These are phyloP conservation scores for Tribolium freemani DNA, from an alignment of 2,888 invertebrate genomes.

Conservation along the genomic window DNA sequence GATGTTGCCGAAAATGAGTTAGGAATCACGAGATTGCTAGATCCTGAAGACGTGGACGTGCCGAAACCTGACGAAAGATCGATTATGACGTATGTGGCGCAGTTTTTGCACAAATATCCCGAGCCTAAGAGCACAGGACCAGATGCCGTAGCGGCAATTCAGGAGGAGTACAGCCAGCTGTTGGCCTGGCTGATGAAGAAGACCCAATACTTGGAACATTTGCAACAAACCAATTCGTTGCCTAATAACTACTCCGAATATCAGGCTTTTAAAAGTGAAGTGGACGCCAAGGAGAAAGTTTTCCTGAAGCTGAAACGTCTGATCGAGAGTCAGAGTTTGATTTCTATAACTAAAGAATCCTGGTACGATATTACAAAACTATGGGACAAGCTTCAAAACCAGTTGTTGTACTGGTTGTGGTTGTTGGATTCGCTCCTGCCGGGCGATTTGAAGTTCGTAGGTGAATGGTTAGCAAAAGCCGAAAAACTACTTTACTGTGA, in stretches of 20 bases:
- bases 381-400: constrained; percentile 85
- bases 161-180: constrained; percentile 85
- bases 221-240: constrained; percentile 81
- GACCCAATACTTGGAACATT: constrained; percentile 81
- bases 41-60: constrained; percentile 97
- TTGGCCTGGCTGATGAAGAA: constrained; percentile 87
- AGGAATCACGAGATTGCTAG: constrained; percentile 91
- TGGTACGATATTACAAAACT: constrained; percentile 86
- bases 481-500: constrained; percentile 86
- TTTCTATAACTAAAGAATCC: constrained; percentile 86
- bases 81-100: constrained; percentile 98
- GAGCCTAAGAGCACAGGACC: constrained; percentile 84
- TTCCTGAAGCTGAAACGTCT: constrained; percentile 85
- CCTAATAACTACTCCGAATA: constrained; percentile 88
- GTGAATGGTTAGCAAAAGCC: constrained; percentile 92
- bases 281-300: constrained; percentile 78
- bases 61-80: constrained; percentile 97
- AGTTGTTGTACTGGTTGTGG: constrained; percentile 91
- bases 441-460: constrained; percentile 87
- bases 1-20: constrained; percentile 91
- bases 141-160: constrained; percentile 82
- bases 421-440: constrained; percentile 87
- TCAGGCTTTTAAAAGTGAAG: constrained; percentile 81
- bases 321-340: constrained; percentile 84
- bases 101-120: constrained; percentile 95